Conservation (phyloP, 2,888 invertebrate genomes). For the Eupsilia transversa region DNA sequence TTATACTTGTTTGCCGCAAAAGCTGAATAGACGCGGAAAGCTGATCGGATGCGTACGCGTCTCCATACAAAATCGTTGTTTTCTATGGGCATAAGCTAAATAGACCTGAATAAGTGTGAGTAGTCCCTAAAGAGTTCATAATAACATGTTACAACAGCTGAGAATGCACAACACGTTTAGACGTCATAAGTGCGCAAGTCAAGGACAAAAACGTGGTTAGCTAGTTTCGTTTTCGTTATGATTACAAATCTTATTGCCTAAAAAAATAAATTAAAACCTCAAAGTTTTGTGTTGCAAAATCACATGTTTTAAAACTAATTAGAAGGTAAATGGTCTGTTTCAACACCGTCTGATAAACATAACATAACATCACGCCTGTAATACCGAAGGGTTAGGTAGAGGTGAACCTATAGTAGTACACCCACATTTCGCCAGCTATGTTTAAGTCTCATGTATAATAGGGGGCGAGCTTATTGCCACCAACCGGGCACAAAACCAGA, state of each 20-base stretch:
- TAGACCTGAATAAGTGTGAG: no score
- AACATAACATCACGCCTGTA: neutral
- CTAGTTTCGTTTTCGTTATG: slow-evolving; percentile 5
- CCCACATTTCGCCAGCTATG: neutral
- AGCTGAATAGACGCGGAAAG: no score
- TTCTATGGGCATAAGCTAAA: no score
- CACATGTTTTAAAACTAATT: neutral
- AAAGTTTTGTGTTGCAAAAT: neutral
- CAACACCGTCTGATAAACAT: neutral
- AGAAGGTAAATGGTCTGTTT: neutral
- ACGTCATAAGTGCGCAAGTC: slow-evolving; percentile 14
- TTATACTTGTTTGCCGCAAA: no score
- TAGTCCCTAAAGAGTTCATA: neutral
- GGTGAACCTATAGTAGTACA: no score
- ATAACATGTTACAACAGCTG: neutral
- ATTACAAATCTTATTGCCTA: slow-evolving; percentile 9
- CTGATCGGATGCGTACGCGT: no score
- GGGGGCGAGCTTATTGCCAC: neutral
- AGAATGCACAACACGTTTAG: slow-evolving; percentile 9
- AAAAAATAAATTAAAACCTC: slow-evolving; percentile 5
- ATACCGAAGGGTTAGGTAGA: neutral
- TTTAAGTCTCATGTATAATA: neutral
- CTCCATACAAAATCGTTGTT: no score
- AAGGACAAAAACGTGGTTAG: slow-evolving; percentile 14
- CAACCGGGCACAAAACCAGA: neutral